These are phyloP conservation scores for Acanthis flammea DNA, from an alignment of 2,797 vertebrate genomes.

Conservation along the genomic window DNA sequence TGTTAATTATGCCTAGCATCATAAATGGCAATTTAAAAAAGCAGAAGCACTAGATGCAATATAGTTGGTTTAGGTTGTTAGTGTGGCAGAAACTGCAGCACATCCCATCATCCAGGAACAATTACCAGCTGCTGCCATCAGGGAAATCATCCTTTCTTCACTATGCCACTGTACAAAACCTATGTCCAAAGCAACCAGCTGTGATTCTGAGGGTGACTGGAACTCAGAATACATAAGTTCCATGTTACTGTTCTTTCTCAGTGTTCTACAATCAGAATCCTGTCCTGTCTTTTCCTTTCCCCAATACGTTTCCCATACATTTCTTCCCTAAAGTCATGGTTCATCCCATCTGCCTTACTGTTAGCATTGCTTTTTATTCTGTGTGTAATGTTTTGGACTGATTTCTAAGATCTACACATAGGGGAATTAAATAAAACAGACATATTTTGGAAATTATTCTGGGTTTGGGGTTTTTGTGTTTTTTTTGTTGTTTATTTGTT, in stretches of 20 bases:
- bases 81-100: not conserved
- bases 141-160: not conserved
- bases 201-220: not conserved
- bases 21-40: constrained; percentile 27
- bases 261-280: not conserved
- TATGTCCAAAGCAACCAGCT: not conserved
- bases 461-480: not conserved
- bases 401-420: not conserved
- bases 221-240: not conserved
- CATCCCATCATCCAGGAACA: not conserved
- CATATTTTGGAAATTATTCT: not conserved
- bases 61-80: not conserved
- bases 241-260: not conserved
- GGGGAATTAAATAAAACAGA: not conserved
- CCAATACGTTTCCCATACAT: not conserved
- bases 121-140: constrained; percentile 25
- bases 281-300: not conserved
- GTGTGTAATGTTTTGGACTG: not conserved
- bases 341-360: not conserved
- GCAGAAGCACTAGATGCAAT: not conserved
- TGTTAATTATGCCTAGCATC: constrained; percentile 20
- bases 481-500: not conserved
- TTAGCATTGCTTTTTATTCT: not conserved
- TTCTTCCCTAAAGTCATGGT: not conserved
- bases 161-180: not conserved